Evolutionary conservation across 2,113 vertebrate species (phyloP).

Genomic region (Ptychochromis oligacanthus): DNA sequence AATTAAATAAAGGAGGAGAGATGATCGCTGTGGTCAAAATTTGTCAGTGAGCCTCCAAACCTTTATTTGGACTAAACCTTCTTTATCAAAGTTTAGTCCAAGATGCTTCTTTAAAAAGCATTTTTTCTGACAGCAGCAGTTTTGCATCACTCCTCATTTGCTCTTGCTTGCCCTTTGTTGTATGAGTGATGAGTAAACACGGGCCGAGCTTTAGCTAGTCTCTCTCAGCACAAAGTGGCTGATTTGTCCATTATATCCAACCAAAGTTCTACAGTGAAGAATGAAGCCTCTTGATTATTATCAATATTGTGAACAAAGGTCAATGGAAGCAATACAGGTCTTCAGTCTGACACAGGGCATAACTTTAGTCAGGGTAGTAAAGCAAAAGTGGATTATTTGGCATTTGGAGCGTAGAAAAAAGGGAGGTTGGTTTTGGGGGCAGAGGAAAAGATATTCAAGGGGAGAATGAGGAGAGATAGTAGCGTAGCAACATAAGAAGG

Average conservation of each 20-base stretch:
- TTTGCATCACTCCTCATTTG: background rate
- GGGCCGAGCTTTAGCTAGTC: background rate
- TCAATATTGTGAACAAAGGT: slow-evolving; percentile 53
- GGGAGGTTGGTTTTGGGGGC: slow-evolving; percentile 37
- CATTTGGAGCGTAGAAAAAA: slow-evolving; percentile 55
- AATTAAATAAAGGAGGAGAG: background rate
- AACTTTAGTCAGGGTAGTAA: slow-evolving; percentile 32
- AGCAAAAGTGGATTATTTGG: slow-evolving; percentile 62
- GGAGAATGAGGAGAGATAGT: slow-evolving; percentile 34
- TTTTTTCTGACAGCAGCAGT: slow-evolving; percentile 12
- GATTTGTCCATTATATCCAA: slow-evolving; percentile 45
- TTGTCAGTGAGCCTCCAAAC: slow-evolving; percentile 6
- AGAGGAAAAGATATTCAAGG: slow-evolving; percentile 33
- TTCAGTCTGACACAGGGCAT: slow-evolving; percentile 39
- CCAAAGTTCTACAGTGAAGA: slow-evolving; percentile 12
- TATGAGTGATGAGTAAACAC: slow-evolving; percentile 31
- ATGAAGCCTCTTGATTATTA: slow-evolving; percentile 47
- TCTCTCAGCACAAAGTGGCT: slow-evolving; percentile 21
- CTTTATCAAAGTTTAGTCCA: slow-evolving; percentile 21
- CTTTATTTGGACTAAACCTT: background rate
- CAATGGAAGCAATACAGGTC: slow-evolving; percentile 46
- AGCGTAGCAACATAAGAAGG: slow-evolving; percentile 53
- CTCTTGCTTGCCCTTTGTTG: slow-evolving; percentile 17
- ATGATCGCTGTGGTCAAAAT: slow-evolving; percentile 7
- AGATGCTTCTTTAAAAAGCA: background rate